Percentiles rank a stretch among this genome's conserved stretches.
phyloP scores from a whole-genome alignment of 1,140 invertebrate genomes.

The Orius insidiosus region DNA sequence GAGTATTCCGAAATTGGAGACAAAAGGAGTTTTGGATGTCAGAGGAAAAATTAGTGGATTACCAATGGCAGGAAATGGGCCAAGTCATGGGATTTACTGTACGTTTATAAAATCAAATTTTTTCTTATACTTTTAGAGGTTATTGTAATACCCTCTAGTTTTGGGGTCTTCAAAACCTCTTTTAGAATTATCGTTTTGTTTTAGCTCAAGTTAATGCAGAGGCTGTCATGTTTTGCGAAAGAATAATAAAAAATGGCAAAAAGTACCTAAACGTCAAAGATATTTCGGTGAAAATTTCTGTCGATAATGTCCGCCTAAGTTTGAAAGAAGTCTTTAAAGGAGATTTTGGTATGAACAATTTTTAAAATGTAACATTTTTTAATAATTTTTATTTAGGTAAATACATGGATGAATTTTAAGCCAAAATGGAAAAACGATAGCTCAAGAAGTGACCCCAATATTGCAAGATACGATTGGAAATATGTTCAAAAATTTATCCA shows the following conservation, averaged over 20 bases:
- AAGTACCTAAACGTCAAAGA: conserved; percentile 38
- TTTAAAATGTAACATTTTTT: no score
- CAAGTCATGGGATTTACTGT: conserved; percentile 36
- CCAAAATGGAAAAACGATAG: conserved; percentile 37
- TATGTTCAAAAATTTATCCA: conserved; percentile 35
- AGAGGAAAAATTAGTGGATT: conserved; percentile 41
- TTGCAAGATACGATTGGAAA: conserved; percentile 29
- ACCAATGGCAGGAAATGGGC: conserved; percentile 37
- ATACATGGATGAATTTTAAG: conserved; percentile 36
- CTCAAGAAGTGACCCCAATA: conserved; percentile 29
- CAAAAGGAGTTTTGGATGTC: conserved; percentile 35
- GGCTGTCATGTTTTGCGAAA: conserved; percentile 35
- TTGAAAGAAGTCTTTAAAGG: conserved; percentile 23
- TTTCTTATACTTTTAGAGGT: no score
- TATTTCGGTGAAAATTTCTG: conserved; percentile 26
- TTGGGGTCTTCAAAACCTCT: no score
- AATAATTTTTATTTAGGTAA: conserved; percentile 29
- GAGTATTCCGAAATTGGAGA: conserved; percentile 33
- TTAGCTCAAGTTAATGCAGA: conserved; percentile 43
- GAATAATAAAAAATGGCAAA: conserved; percentile 29
- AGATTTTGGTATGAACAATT: conserved; percentile 11
- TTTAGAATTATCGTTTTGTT: neutral
- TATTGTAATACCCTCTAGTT: no score
- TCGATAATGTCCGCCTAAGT: conserved; percentile 21
- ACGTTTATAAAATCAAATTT: conserved; percentile 24